phyloP scores from a whole-genome alignment of 2,113 vertebrate species.

The Syngnathus typhle region DNA sequence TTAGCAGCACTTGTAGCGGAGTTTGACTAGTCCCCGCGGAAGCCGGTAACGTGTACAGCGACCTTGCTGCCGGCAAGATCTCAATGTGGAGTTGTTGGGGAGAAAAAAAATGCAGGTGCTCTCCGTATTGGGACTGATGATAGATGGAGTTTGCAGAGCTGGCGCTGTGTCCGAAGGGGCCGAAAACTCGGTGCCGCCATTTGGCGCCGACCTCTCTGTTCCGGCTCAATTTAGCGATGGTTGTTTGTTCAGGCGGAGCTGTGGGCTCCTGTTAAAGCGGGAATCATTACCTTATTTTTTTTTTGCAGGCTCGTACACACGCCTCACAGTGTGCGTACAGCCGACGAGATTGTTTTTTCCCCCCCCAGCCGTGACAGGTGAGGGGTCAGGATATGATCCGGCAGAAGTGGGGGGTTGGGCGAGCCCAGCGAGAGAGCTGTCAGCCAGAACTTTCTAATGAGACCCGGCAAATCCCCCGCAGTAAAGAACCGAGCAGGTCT shows the following conservation, averaged over 20 bases:
- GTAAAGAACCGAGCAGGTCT: background rate
- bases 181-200: conserved; percentile 20
- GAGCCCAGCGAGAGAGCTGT: conserved; percentile 25
- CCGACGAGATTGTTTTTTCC: conserved; percentile 23
- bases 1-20: conserved; percentile 16
- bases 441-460: conserved; percentile 41
- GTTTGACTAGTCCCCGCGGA: conserved; percentile 27
- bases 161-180: conserved; percentile 30
- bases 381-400: conserved; percentile 34
- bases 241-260: conserved; percentile 17
- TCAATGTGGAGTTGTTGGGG: conserved; percentile 40
- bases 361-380: conserved; percentile 30
- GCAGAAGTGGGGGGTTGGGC: background rate
- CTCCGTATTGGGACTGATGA: conserved; percentile 26
- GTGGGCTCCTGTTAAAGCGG: conserved; percentile 10
- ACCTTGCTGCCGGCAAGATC: conserved; percentile 44
- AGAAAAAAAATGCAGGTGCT: conserved; percentile 16
- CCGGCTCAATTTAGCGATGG: conserved; percentile 13
- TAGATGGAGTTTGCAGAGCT: conserved; percentile 18
- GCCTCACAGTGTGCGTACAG: background rate
- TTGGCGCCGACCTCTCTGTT: background rate
- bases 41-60: conserved; percentile 27
- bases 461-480: conserved; percentile 48
- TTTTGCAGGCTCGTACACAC: conserved; percentile 12
- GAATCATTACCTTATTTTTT: conserved; percentile 19